phyloP scores from a whole-genome alignment of 1,140 invertebrate species.

The Coptotermes formosanus region DNA sequence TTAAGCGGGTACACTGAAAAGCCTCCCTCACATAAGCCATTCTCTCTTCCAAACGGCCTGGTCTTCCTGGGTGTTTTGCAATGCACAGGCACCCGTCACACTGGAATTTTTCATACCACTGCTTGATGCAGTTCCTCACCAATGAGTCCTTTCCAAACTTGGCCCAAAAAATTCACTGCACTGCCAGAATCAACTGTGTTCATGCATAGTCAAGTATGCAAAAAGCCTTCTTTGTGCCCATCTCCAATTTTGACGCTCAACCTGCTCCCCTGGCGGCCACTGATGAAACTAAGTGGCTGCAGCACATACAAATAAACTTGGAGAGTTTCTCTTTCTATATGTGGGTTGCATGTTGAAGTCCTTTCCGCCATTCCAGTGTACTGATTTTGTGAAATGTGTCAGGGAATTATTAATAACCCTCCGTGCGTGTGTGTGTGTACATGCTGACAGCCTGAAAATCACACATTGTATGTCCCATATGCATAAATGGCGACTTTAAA shows the following conservation, averaged over 20 bases:
- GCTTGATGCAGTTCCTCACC: slow-evolving; percentile 16
- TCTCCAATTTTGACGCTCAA: no score
- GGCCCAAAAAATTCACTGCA: background rate
- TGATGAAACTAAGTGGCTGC: no score
- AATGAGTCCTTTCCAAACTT: background rate
- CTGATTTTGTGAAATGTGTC: no score
- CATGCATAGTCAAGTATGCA: background rate
- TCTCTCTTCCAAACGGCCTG: slow-evolving; percentile 15
- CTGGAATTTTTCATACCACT: slow-evolving; percentile 19
- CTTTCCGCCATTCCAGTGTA: no score
- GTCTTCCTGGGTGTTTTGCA: background rate
- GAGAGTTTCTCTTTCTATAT: no score
- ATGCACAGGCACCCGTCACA: background rate
- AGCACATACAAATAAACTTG: no score
- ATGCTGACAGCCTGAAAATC: no score
- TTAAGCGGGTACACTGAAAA: background rate
- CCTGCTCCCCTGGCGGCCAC: no score
- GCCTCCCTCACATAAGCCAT: background rate
- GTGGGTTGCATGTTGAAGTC: no score
- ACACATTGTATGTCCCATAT: no score
- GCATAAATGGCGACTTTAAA: background rate
- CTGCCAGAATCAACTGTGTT: background rate
- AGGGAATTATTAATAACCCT: no score
- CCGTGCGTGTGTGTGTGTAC: no score
- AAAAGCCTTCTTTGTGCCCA: background rate